Percentiles rank a stretch among this genome's conserved stretches.
Evolutionary conservation across 2,888 invertebrate genomes (phyloP).

Genomic region (Dicyrtomina minuta): DNA sequence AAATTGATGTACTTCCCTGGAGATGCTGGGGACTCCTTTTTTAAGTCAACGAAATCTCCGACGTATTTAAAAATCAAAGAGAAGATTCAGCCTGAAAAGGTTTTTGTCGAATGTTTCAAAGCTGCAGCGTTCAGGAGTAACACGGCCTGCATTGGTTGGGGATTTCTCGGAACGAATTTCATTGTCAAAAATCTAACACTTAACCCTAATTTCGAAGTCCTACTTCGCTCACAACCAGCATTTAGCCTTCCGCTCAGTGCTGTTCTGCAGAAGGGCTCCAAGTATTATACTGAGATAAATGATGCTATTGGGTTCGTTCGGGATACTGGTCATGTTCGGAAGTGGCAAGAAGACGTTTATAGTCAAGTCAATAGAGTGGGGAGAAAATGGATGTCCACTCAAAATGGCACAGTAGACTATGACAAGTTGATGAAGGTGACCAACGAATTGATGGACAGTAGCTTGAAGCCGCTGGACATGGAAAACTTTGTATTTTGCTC

Average conservation of each 20-base stretch:
- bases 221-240: neutral
- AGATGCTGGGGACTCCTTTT: neutral
- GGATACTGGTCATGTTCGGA: neutral
- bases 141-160: conserved; percentile 1
- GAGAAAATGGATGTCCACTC: neutral
- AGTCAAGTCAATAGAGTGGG: neutral
- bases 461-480: no score
- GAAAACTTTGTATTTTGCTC: no score
- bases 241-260: neutral
- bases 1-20: neutral
- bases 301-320: neutral
- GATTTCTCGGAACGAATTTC: neutral
- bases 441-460: no score
- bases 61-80: neutral
- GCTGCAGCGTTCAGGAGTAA: neutral
- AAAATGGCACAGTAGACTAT: no score
- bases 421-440: no score
- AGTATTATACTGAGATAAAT: neutral
- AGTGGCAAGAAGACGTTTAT: neutral
- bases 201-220: neutral
- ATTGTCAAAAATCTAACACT: conserved; percentile 15
- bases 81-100: neutral
- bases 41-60: neutral
- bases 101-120: neutral
- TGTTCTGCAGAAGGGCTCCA: neutral